Evolutionary conservation across 1,140 invertebrate species (phyloP).

Genomic region (Dendrolimus punctatus): DNA sequence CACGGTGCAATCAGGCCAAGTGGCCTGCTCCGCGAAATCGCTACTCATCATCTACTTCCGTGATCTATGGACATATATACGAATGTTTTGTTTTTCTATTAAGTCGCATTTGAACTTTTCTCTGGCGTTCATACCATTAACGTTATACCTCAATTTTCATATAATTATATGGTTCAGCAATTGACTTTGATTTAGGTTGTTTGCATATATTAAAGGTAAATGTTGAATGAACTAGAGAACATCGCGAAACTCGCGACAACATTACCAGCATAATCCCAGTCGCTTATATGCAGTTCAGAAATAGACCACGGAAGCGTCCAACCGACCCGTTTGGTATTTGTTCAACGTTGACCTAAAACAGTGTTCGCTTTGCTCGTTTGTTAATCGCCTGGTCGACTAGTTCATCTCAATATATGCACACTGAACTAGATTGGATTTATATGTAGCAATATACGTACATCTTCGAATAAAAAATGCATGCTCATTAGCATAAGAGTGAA

Average conservation of each 20-base stretch:
- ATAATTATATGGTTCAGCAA: not conserved
- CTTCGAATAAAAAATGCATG: not conserved
- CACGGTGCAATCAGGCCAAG: constrained; percentile 45
- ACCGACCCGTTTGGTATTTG: constrained; percentile 70
- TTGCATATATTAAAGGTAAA: not conserved
- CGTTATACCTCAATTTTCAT: too few relatives aligned
- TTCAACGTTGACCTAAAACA: constrained; percentile 72
- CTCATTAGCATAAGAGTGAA: not conserved
- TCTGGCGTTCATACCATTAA: too few relatives aligned
- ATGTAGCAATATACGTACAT: not conserved
- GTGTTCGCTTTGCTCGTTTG: constrained; percentile 66
- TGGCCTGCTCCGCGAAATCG: constrained; percentile 42
- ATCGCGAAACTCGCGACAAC: constrained; percentile 42
- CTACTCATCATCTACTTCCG: constrained; percentile 49
- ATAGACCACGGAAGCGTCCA: constrained; percentile 67
- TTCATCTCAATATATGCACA: constrained; percentile 2
- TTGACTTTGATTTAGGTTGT: not conserved
- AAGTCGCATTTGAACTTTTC: not conserved
- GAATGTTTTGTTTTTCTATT: constrained; percentile 18
- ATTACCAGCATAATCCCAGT: constrained; percentile 31
- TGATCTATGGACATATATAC: constrained; percentile 27
- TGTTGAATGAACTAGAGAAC: not conserved
- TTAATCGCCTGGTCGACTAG: constrained; percentile 49
- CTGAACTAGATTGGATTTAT: not conserved
- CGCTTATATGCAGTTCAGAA: constrained; percentile 62